These are phyloP conservation scores for Poecile atricapillus DNA, from an alignment of 2,113 vertebrate genomes.

Conservation along the genomic window DNA sequence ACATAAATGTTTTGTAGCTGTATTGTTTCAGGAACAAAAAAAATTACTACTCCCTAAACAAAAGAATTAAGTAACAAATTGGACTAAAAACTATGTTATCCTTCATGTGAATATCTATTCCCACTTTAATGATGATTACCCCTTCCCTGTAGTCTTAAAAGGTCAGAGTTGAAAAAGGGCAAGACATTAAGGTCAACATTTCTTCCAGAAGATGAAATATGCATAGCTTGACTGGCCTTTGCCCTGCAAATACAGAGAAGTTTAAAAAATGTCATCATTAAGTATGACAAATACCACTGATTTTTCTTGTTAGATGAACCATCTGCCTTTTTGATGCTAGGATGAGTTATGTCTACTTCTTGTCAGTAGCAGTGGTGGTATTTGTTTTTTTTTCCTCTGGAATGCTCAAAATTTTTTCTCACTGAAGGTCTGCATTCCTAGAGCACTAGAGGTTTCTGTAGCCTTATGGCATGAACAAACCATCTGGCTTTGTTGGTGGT, in stretches of 20 bases:
- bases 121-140: neutral
- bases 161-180: conserved; percentile 36
- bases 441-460: neutral
- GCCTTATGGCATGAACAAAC: neutral
- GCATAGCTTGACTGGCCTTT: conserved; percentile 34
- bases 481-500: neutral
- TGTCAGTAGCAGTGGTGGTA: neutral
- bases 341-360: conserved; percentile 2
- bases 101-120: neutral
- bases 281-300: conserved; percentile 51
- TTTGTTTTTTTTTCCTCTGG: neutral
- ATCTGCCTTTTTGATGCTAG: conserved; percentile 30
- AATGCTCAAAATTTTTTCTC: neutral
- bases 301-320: conserved; percentile 40
- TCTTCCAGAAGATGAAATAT: conserved; percentile 54
- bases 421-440: neutral
- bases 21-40: neutral
- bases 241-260: conserved; percentile 40
- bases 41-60: neutral
- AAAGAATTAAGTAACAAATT: neutral
- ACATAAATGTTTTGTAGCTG: neutral
- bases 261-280: conserved; percentile 55
- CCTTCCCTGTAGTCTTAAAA: conserved; percentile 24
- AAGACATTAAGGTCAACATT: conserved; percentile 12
- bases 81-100: neutral